Conservation (phyloP, 1,140 invertebrate genomes). For the Lethrus apterus region DNA sequence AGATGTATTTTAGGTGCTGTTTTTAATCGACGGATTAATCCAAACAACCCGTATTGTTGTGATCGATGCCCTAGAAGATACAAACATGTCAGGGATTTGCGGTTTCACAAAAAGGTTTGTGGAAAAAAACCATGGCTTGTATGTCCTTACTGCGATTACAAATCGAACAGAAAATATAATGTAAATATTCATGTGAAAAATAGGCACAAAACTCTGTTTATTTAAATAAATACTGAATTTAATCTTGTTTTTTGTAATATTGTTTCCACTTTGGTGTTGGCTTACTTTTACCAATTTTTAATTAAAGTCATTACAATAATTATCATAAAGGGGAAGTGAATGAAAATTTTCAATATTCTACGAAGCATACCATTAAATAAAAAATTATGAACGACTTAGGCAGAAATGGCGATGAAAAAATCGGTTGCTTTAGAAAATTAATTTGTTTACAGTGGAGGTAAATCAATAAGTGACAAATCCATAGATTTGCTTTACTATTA, state of each 20-base stretch:
- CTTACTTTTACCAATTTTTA: too few relatives aligned
- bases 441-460: not conserved
- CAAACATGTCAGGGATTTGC: too few relatives aligned
- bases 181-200: not conserved
- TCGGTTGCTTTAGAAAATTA: slow-evolving; percentile 20
- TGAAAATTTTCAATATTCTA: too few relatives aligned
- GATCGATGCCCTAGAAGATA: not conserved
- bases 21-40: not conserved
- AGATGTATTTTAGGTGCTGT: too few relatives aligned
- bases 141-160: not conserved
- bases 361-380: too few relatives aligned
- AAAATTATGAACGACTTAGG: too few relatives aligned
- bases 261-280: too few relatives aligned
- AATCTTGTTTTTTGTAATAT: not conserved
- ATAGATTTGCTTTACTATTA: not conserved
- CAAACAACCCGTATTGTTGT: not conserved
- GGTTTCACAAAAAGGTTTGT: too few relatives aligned
- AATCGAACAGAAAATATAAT: not conserved
- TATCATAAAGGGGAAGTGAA: too few relatives aligned
- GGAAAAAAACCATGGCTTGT: too few relatives aligned
- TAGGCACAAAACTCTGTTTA: not conserved
- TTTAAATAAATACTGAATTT: not conserved
- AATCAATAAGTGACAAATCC: not conserved
- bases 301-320: too few relatives aligned
- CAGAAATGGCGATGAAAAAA: not conserved